Percentiles rank a stretch among this genome's conserved stretches.
phyloP scores from a whole-genome alignment of 2,113 vertebrate genomes.

The Dipodomys stephensi region DNA sequence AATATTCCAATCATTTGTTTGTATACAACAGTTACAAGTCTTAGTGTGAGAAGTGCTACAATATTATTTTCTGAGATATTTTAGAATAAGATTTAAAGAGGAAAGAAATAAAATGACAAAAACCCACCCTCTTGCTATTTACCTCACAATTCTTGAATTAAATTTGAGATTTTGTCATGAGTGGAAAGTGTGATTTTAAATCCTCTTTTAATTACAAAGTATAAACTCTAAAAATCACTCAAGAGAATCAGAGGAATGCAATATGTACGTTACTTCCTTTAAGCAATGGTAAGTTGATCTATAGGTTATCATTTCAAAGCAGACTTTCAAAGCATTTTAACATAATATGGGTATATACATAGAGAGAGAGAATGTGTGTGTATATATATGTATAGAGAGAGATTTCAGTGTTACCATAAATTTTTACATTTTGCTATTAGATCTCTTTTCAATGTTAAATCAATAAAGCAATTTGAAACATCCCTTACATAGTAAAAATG shows the following conservation, averaged over 20 bases:
- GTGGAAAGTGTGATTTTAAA: not conserved
- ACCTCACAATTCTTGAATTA: not conserved
- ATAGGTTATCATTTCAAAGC: not conserved
- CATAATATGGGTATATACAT: not conserved
- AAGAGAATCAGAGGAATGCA: not conserved
- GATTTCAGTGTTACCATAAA: not conserved
- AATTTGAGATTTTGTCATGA: not conserved
- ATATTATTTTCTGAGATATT: not conserved
- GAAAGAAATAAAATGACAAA: not conserved
- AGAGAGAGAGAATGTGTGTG: too few species aligned
- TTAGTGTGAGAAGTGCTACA: accelerated
- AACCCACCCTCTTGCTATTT: not conserved
- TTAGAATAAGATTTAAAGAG: not conserved
- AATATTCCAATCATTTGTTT: not conserved
- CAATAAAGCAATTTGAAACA: not conserved
- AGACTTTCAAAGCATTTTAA: not conserved
- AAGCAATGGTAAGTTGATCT: not conserved
- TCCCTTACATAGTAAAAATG: not conserved
- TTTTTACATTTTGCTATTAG: not conserved
- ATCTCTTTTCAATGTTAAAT: not conserved
- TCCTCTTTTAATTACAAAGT: not conserved
- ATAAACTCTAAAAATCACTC: not conserved
- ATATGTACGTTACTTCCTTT: not conserved
- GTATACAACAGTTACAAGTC: not conserved
- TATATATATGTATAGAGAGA: not conserved